A percentile compares a stretch with the other conserved stretches of the same genome.
Evolutionary conservation across 2,888 invertebrate species (phyloP).

Genomic region (Caenorhabditis wallacei): DNA sequence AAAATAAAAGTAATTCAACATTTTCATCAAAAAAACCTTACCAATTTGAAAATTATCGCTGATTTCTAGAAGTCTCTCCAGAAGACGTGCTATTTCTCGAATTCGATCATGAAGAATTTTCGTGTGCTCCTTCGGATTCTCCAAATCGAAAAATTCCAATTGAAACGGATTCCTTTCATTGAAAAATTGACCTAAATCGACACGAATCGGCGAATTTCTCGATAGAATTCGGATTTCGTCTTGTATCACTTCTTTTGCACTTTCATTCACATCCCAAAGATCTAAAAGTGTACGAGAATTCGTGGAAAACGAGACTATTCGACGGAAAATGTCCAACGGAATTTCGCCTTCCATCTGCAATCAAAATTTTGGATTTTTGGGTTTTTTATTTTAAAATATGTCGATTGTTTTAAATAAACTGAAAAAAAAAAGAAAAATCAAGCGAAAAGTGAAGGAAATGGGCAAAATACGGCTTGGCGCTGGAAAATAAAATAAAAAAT

Average conservation of each 20-base stretch:
- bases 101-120: slow-evolving; percentile 42
- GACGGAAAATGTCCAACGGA: slow-evolving; percentile 46
- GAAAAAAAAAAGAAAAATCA: not conserved
- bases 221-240: slow-evolving; percentile 27
- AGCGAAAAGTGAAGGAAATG: not conserved
- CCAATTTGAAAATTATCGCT: slow-evolving; percentile 19
- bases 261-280: slow-evolving; percentile 26
- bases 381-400: too few relatives aligned
- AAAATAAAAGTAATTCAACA: not conserved
- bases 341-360: slow-evolving; percentile 45
- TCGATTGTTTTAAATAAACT: too few relatives aligned
- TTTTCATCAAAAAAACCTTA: not conserved
- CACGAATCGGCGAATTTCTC: slow-evolving; percentile 21
- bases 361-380: not conserved
- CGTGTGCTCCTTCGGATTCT: slow-evolving; percentile 6
- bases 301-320: slow-evolving; percentile 34
- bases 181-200: slow-evolving; percentile 44
- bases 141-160: slow-evolving; percentile 36
- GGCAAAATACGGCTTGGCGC: slow-evolving; percentile 22
- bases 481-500: not conserved
- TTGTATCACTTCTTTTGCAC: not conserved
- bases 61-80: slow-evolving; percentile 35
- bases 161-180: slow-evolving; percentile 39
- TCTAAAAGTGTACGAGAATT: slow-evolving; percentile 33
- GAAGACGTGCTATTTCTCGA: slow-evolving; percentile 48